Evolutionary conservation across 2,888 invertebrate species (phyloP), one percentile per base, ranked within the genome.

Genomic region (Ormyrus thymus): DNA sequence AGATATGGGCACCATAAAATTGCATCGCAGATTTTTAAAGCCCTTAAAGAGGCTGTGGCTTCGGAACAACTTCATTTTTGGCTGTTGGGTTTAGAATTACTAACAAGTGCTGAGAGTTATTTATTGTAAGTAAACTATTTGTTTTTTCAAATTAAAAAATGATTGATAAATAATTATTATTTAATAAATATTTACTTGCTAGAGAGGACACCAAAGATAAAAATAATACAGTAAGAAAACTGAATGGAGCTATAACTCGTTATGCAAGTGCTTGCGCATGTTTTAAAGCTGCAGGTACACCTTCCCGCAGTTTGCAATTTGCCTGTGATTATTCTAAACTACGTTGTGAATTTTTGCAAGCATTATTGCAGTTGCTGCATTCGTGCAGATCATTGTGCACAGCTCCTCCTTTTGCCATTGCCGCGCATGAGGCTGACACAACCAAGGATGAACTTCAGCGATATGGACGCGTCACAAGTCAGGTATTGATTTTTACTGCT

Each of bases 401-500:
- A 79, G 96, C 97, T 78, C 98, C 98, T 48, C 97, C 98, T 56
- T 97, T 98, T 0, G 97, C 97, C 0, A 96, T 97, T 76, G 97
- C 98, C 0, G 94, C 95, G 2, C 94, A 95, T 2, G 92, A 96
- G 71, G 97, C 97, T 0, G 94, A 95, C 83, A 93, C 93, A 58
- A 94, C 95, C 0, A 92, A 95, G 70, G 96, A 96, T 86, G 95
- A 96, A 84, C 92, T 95, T 74, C 94, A 95, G 84, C 92, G 95
- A 83, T 95, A 94, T 88, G 96, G 96, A 0, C 94, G 96, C 83
- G 94, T 96, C 0, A 95, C 96, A 0, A 93, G 94, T 86, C 95
- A 96, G 90, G 92, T 92, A 83, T 10, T 48, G 29, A 29, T 29
- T 29, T 29, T 4, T 29, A 29, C 4, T 29, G 4, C 29, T 29